These are phyloP conservation scores for Propithecus coquereli DNA, from an alignment of 2,113 vertebrate genomes.

Conservation along the genomic window DNA sequence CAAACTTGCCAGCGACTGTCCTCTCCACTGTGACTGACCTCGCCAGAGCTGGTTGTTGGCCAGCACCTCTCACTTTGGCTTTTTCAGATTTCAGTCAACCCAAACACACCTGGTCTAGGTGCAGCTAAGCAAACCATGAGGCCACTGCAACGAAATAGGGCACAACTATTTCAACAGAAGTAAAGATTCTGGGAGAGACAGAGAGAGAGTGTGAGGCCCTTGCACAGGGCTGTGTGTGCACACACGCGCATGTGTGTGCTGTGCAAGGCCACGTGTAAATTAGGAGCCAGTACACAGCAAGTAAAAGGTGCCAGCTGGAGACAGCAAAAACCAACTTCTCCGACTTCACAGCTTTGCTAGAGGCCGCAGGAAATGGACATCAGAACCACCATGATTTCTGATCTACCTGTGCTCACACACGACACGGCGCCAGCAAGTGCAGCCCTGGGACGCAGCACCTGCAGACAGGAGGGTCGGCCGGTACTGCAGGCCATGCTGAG, in stretches of 20 bases:
- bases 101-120: background rate
- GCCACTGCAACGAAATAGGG: background rate
- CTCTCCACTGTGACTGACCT: too few species aligned
- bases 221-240: background rate
- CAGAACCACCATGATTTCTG: background rate
- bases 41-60: background rate
- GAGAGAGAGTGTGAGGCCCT: background rate
- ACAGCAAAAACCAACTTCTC: background rate
- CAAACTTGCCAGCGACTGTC: background rate
- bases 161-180: background rate
- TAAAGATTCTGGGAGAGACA: background rate
- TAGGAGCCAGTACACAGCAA: too few species aligned
- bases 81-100: background rate
- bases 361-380: too few species aligned
- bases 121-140: background rate
- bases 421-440: too few species aligned
- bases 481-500: accelerated
- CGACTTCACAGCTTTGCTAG: background rate
- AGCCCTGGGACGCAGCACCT: background rate
- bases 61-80: too few species aligned
- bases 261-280: background rate
- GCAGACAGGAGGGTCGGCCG: accelerated
- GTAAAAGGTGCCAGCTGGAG: background rate
- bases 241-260: too few species aligned
- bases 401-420: too few species aligned